Evolutionary conservation across 1,140 invertebrate genomes (phyloP), one percentile per base, ranked within the genome.

Genomic region (Dysdera silvatica): DNA sequence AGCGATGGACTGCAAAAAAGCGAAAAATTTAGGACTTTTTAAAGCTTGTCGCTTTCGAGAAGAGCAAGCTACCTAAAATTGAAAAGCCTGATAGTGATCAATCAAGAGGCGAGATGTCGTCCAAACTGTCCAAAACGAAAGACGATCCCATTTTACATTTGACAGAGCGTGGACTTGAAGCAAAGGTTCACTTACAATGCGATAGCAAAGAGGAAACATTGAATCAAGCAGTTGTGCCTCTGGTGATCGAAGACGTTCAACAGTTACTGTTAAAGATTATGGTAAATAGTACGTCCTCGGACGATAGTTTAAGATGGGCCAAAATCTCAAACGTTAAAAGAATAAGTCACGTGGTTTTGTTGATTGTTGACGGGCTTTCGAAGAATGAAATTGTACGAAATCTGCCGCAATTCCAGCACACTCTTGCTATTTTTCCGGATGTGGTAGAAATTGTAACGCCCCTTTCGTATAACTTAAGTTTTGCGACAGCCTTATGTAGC

Each of bases 341-440:
- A 33, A 26, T 66, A 10, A 8, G 8, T 14, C 47, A 66, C 33
- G 61, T 61, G 31, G 26, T 55, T 31, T 24, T 69, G 14, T 56
- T 69, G 6, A 43, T 67, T 2, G n/a, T 67, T 29, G 51, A 62
- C 53, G 51, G 52, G 12, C 18, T 67, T 3, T 20, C 53, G 24
- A 35, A 65, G 29, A 48, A 49, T 31, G 26, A 54, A 52, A 4
- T 52, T 18, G n/a, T 49, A 0, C 6, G 53, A 31, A 58, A 51
- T 16, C 43, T 33, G 2, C 18, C 26, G 3, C 32, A 41, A 16
- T 32, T 61, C 5, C 12, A 18, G 0, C 45, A 58, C 7, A 32
- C 53, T 10, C 26, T 5, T 32, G 16, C 24, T 33, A 7, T 65
- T 5, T 54, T 59, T 18, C 18, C 18, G 0, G 10, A 35, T 40